A percentile compares a stretch with the other conserved stretches of the same genome.
These are phyloP conservation scores for Samia ricini DNA, from an alignment of 1,140 invertebrate species.

Conservation along the genomic window DNA sequence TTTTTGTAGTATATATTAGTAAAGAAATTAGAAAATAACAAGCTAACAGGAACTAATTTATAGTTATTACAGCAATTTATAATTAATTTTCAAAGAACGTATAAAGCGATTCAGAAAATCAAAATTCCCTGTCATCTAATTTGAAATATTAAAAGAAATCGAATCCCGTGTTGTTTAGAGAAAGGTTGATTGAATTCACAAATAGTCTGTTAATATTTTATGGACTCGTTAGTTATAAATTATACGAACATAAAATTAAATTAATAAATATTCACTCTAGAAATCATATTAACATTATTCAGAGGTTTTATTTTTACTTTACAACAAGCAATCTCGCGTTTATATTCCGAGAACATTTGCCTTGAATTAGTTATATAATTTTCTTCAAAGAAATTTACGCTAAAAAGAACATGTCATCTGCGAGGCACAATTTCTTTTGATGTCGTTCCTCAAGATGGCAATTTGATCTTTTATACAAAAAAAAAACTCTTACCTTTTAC, in stretches of 20 bases:
- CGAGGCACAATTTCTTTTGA: slow-evolving; percentile 9
- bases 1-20: too few species aligned
- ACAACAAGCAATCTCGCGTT: background rate
- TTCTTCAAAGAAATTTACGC: background rate
- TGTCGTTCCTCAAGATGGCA: slow-evolving; percentile 9
- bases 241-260: too few species aligned
- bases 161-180: background rate
- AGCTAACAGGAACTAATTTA: too few species aligned
- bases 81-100: too few species aligned
- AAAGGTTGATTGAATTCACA: too few species aligned
- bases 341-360: background rate
- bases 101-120: too few species aligned
- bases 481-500: background rate
- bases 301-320: background rate
- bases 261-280: too few species aligned
- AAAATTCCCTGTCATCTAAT: background rate
- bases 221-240: too few species aligned
- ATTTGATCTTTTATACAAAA: slow-evolving; percentile 6
- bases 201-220: too few species aligned
- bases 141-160: background rate
- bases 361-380: background rate
- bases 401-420: slow-evolving; percentile 3
- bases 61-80: too few species aligned
- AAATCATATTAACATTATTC: background rate
- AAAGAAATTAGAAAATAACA: too few species aligned